Base-by-base conservation (phyloP, 2,888 invertebrate genomes). In the Dicranocentrus wangi region DNA sequence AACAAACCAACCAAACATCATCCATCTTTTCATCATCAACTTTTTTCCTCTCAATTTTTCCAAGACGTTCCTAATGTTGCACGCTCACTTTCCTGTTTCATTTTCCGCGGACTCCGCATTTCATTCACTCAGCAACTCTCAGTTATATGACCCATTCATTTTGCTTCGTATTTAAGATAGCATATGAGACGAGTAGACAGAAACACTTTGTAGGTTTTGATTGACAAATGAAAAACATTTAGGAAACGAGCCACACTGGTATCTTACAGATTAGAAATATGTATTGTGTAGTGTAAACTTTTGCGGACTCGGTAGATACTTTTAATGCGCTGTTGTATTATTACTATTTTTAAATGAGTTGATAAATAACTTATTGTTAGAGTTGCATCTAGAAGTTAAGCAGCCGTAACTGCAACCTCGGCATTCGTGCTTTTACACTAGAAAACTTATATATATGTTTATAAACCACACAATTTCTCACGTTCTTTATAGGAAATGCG, bases 151-250 rank as follows among this genome's bases (percentile, higher is more conserved):
- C 39, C 60, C 42, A 25, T 27, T 21, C 25, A 51, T 13, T 72
- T 63, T 63, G 63, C 61, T 68, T 63, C n/a, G n/a, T 47, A 39
- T 55, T 55, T 19, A 72, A 53, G 51, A 53, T 63, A 7, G n/a
- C 15, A 39, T 55, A 21, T 19, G 63, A 53, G 51, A 53, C 53
- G 58, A 21, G 25, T n/a, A 72, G 51, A n/a, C 25, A 63, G 39
- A 55, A 25, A 47, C 28, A 39, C 25, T 47, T 32, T 17, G 5
- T 61, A 42, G 15, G 21, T 7, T 19, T 51, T 72, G 63, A 63
- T 72, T 72, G 72, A 63, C 72, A 63, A 63, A 72, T 72, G 72
- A 72, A 63, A 51, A 63, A 32, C 61, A 63, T 63, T 51, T 71
- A 32, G 8, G n/a, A 25, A 61, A 47, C 3, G 25, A 53, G 19